These are phyloP conservation scores for Poeciliopsis infans DNA, from an alignment of 2,797 vertebrate genomes.

Conservation along the genomic window DNA sequence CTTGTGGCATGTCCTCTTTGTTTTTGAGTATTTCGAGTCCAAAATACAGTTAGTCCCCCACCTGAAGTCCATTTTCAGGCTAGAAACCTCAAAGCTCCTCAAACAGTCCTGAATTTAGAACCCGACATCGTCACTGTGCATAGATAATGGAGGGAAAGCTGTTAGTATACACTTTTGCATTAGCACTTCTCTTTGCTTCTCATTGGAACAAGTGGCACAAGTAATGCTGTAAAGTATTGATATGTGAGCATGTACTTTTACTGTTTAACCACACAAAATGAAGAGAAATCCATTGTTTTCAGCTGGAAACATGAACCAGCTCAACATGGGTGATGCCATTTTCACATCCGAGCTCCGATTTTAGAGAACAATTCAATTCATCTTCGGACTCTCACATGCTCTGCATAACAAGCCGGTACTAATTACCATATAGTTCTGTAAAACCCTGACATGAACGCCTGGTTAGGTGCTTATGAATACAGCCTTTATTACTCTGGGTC, in stretches of 20 bases:
- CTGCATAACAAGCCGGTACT: constrained; percentile 1
- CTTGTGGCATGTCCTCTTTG: neutral
- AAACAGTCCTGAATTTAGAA: neutral
- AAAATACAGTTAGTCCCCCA: neutral
- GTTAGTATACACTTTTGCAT: neutral
- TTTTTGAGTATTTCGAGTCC: neutral
- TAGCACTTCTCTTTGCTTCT: neutral
- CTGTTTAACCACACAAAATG: neutral
- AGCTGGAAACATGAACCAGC: neutral
- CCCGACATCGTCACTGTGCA: neutral
- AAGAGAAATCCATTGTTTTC: neutral
- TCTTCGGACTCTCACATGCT: neutral
- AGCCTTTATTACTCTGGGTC: constrained; percentile 8
- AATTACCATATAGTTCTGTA: constrained; percentile 6
- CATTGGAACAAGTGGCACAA: neutral
- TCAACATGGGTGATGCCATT: neutral
- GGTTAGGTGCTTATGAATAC: constrained; percentile 39
- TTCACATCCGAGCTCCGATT: neutral
- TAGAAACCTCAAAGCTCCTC: neutral
- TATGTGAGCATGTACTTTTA: neutral
- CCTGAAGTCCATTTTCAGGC: neutral
- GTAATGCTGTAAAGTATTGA: neutral
- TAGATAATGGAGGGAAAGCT: neutral
- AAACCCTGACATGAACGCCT: constrained; percentile 7
- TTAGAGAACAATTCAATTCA: neutral